phyloP scores from a whole-genome alignment of 2,797 vertebrate genomes.

The Spinus olivaceus region DNA sequence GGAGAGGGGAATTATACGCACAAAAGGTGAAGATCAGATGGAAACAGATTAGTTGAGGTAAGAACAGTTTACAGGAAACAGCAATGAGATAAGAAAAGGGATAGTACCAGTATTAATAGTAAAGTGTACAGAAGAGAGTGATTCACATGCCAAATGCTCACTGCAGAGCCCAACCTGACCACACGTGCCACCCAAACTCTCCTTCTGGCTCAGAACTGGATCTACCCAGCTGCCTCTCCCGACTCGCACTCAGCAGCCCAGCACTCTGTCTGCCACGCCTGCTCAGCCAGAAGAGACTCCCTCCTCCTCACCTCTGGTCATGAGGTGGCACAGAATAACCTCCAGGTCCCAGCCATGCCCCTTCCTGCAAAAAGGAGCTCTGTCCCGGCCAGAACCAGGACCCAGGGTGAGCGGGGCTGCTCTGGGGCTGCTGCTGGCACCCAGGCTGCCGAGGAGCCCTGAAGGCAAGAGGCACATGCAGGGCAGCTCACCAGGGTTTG shows the following conservation, averaged over 20 bases:
- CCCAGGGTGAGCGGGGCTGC: not conserved
- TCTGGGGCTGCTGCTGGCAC: not conserved
- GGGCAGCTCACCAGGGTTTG: accelerated
- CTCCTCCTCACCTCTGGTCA: accelerated
- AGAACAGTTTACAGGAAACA: not conserved
- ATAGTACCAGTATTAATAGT: not conserved
- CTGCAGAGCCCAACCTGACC: not conserved
- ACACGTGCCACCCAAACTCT: too few species aligned
- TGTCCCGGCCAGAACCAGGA: too few species aligned
- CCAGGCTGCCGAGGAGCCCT: not conserved
- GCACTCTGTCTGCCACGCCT: accelerated
- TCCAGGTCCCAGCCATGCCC: not conserved
- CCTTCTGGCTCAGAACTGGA: not conserved
- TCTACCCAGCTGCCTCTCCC: accelerated
- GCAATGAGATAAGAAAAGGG: not conserved
- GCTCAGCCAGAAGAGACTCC: too few species aligned
- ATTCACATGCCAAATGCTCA: not conserved
- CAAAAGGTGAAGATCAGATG: not conserved
- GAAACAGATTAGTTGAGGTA: not conserved
- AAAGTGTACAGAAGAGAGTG: not conserved
- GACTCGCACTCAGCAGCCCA: accelerated
- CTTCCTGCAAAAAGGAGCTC: not conserved
- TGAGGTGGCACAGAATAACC: not conserved
- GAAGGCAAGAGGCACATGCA: accelerated
- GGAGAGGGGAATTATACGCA: not conserved